Conservation (phyloP, 2,888 invertebrate genomes). For the Ennomos fuscantarius region DNA sequence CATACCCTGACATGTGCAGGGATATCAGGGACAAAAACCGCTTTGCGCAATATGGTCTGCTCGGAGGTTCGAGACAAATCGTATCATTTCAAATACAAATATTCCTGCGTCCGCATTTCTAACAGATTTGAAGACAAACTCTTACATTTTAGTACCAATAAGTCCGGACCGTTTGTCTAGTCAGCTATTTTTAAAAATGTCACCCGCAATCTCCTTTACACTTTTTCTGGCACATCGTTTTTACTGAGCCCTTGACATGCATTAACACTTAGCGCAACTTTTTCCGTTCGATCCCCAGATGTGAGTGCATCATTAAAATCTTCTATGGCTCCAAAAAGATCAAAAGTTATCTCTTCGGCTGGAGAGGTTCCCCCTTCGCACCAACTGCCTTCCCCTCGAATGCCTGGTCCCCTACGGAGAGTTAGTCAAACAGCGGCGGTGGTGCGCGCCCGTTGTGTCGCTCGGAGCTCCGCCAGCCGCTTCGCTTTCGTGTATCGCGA, state of each 20-base stretch:
- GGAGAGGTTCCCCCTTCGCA: slow-evolving; percentile 66
- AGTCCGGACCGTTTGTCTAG: slow-evolving; percentile 56
- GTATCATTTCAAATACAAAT: slow-evolving; percentile 71
- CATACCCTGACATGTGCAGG: slow-evolving; percentile 77
- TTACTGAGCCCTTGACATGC: slow-evolving; percentile 80
- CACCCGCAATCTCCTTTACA: slow-evolving; percentile 73
- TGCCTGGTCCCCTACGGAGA: slow-evolving; percentile 60
- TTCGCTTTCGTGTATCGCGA: slow-evolving; percentile 47
- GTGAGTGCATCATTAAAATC: slow-evolving; percentile 83
- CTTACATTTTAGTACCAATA: slow-evolving; percentile 54
- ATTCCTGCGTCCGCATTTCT: not conserved
- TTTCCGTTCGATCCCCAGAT: slow-evolving; percentile 80
- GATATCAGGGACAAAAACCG: slow-evolving; percentile 66
- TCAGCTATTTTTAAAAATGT: slow-evolving; percentile 77
- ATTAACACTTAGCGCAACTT: slow-evolving; percentile 82
- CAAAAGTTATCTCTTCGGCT: slow-evolving; percentile 82
- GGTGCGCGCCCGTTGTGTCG: slow-evolving; percentile 59
- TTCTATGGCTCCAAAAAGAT: slow-evolving; percentile 81
- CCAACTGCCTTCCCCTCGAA: slow-evolving; percentile 57
- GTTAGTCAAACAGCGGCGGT: slow-evolving; percentile 71
- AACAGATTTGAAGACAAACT: slow-evolving; percentile 12
- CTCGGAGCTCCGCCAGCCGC: slow-evolving; percentile 30
- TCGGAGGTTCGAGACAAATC: slow-evolving; percentile 40
- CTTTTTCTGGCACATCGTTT: slow-evolving; percentile 79
- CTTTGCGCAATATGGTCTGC: slow-evolving; percentile 78